Conservation (phyloP, 2,113 vertebrate species). For the Aviceda subcristata region DNA sequence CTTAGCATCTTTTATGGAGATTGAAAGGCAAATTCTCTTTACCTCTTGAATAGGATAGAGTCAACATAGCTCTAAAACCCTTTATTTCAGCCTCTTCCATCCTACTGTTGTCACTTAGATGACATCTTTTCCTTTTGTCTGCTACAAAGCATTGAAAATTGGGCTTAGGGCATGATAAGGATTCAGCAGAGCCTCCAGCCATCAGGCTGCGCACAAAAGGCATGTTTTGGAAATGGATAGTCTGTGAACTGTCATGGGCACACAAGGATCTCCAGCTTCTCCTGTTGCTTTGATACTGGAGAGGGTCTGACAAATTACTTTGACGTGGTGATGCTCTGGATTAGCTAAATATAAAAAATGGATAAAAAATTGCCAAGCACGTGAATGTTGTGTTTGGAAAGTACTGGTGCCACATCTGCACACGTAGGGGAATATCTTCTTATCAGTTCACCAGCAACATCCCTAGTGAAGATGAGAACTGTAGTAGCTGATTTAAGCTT, state of each 20-base stretch:
- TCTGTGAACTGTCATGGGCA: background rate
- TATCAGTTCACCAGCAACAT: background rate
- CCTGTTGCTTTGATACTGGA: slow-evolving; percentile 4
- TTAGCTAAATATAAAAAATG: background rate
- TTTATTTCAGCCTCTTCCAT: background rate
- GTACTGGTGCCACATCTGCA: background rate
- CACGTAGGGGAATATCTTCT: background rate
- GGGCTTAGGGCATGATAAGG: background rate
- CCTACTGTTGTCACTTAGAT: background rate
- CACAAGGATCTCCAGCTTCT: background rate
- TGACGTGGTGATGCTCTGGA: background rate
- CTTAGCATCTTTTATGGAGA: background rate
- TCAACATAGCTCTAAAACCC: background rate
- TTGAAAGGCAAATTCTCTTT: background rate
- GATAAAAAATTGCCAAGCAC: background rate
- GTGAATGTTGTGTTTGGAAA: background rate
- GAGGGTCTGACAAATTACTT: background rate
- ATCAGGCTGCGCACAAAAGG: background rate
- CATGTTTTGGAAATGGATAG: background rate
- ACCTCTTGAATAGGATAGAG: background rate
- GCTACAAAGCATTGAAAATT: background rate
- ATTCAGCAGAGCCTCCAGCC: slow-evolving; percentile 14
- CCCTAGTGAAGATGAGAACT: background rate
- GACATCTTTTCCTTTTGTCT: background rate
- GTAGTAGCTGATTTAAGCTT: background rate